phyloP scores from a whole-genome alignment of 2,888 invertebrate genomes.

The Omphaloscelis lunosa region DNA sequence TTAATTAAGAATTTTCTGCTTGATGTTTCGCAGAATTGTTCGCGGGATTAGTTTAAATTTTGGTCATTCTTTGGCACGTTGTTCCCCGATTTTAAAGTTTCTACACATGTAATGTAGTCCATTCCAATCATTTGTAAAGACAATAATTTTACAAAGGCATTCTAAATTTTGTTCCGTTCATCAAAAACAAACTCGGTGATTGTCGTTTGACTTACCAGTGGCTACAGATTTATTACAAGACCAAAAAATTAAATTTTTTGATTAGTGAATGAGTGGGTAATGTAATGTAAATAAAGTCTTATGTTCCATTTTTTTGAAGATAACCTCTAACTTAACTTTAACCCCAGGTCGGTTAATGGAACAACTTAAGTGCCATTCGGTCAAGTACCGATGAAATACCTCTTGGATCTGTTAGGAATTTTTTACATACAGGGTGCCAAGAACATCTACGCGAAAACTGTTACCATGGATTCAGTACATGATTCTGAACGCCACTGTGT shows the following conservation, averaged over 20 bases:
- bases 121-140: neutral
- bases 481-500: too few relatives aligned
- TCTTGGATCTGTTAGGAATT: too few relatives aligned
- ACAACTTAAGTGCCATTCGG: too few relatives aligned
- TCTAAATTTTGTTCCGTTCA: too few relatives aligned
- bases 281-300: too few relatives aligned
- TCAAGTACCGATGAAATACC: too few relatives aligned
- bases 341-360: too few relatives aligned
- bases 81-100: neutral
- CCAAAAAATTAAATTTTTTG: neutral
- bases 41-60: neutral
- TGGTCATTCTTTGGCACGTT: neutral
- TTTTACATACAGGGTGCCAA: too few relatives aligned
- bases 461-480: too few relatives aligned
- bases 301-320: too few relatives aligned
- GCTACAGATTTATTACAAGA: neutral
- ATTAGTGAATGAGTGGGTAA: neutral
- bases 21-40: neutral
- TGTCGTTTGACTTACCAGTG: neutral
- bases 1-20: slow-evolving; percentile 46
- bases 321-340: too few relatives aligned
- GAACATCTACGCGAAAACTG: too few relatives aligned
- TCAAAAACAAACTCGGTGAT: neutral
- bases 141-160: neutral
- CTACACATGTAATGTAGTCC: neutral